Percentiles rank a stretch among this genome's conserved stretches.
These are phyloP conservation scores for Zaprionus tsacasi DNA, from an alignment of 1,140 invertebrate species.

Conservation along the genomic window DNA sequence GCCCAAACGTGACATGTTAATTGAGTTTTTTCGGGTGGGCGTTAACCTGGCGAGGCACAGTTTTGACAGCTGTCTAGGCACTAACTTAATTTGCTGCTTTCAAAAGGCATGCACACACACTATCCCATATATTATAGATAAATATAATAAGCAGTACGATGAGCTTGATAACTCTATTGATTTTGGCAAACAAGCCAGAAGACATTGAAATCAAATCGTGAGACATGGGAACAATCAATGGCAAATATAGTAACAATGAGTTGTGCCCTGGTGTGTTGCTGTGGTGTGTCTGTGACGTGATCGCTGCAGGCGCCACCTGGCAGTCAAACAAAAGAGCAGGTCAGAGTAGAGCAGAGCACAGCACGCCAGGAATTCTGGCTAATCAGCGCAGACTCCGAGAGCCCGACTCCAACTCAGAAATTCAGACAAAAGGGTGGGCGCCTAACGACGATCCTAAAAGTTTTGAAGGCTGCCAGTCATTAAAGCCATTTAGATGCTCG, in stretches of 20 bases:
- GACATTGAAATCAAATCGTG: conserved; percentile 78
- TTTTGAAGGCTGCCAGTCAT: conserved; percentile 77
- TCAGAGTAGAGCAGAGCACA: conserved; percentile 30
- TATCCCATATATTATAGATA: conserved; percentile 52
- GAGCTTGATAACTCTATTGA: conserved; percentile 79
- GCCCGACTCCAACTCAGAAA: neutral
- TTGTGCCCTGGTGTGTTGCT: conserved; percentile 28
- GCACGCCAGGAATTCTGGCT: conserved; percentile 73
- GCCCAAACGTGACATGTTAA: conserved; percentile 79
- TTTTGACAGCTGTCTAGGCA: conserved; percentile 66
- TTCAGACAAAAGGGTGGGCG: conserved; percentile 63
- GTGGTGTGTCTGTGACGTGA: conserved; percentile 74
- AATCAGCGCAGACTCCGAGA: conserved; percentile 61
- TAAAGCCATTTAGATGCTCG: conserved; percentile 69
- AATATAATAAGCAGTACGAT: conserved; percentile 60
- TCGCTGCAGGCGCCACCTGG: conserved; percentile 79
- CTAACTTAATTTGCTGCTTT: conserved; percentile 63
- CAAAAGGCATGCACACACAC: conserved; percentile 35
- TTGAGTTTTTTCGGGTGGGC: conserved; percentile 72
- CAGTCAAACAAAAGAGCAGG: conserved; percentile 74
- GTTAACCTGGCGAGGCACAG: conserved; percentile 57
- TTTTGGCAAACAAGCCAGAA: conserved; percentile 68
- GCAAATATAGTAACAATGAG: conserved; percentile 65
- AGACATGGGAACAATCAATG: conserved; percentile 68
- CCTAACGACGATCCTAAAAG: conserved; percentile 57